Conservation (phyloP, 1,140 invertebrate genomes). For the Dendroctonus ponderosae region DNA sequence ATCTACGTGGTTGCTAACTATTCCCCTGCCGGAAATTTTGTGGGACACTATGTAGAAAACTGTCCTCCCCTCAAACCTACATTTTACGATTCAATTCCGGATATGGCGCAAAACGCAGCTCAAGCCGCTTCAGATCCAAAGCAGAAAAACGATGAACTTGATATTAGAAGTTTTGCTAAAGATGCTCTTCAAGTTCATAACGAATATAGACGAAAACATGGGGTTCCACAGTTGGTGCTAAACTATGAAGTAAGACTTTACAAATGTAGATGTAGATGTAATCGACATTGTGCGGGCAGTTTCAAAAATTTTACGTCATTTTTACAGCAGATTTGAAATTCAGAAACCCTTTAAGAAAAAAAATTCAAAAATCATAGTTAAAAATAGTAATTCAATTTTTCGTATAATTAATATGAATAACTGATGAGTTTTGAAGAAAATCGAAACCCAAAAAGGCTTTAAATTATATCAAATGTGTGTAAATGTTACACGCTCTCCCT, state of each 20-base stretch:
- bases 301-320: too few species aligned
- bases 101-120: not conserved
- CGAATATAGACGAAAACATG: constrained; percentile 72
- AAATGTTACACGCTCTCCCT: too few species aligned
- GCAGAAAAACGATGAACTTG: constrained; percentile 12
- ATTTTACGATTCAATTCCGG: constrained; percentile 12
- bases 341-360: too few species aligned
- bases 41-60: constrained; percentile 75
- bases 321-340: too few species aligned
- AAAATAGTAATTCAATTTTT: too few species aligned
- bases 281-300: too few species aligned
- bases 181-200: constrained; percentile 74
- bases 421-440: too few species aligned
- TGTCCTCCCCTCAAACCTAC: constrained; percentile 57
- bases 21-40: constrained; percentile 80
- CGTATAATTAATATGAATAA: too few species aligned
- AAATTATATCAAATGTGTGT: too few species aligned
- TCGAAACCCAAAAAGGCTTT: too few species aligned
- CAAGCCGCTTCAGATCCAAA: not conserved
- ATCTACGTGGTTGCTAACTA: constrained; percentile 85
- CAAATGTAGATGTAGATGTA: too few species aligned
- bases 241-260: constrained; percentile 58
- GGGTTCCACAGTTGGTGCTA: constrained; percentile 62
- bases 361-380: too few species aligned
- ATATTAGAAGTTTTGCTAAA: constrained; percentile 54